Evolutionary conservation across 2,113 vertebrate species (phyloP), one percentile per base, ranked within the genome.

Genomic region (Chaetorhynchus papuensis): DNA sequence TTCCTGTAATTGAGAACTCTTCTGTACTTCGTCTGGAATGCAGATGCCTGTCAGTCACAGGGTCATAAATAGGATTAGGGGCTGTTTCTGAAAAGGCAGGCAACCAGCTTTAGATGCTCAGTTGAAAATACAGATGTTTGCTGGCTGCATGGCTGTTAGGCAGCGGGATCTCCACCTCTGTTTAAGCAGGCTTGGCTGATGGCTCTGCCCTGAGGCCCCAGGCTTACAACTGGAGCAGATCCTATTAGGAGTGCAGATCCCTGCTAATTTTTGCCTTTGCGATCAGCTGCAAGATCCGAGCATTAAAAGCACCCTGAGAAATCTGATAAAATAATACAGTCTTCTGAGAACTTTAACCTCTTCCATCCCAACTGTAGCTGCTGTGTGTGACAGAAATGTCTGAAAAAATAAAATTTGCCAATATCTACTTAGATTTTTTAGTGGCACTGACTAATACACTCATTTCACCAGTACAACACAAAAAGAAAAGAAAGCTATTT

Each of bases 1-100:
- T 97, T 97, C 96, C 97, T 97, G 97, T 96, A 97, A 97, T 89
- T 95, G 96, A 97, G 94, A 97, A 91, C 91, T 95, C 94, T 93
- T 90, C 85, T 80, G 91, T 95, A 75, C 83, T 96, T 86, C 0
- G n/a, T 85, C 94, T 97, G 96, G 95, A 97, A 97, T 95, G 96
- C 94, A 97, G 87, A 95, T 97, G 95, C 85, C 88, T 97, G 96
- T 96, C 97, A 97, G 91, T 97, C 96, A 96, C 4, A 1, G 50
- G 90, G 90, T 96, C 91, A 88, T 95, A 97, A 97, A 97, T 93
- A 93, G 94, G 95, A 97, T 97, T 97, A 97, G 72, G 45, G 44
- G 21, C 44, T 75, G 49, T 94, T 95, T 95, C 82, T 91, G 91
- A 91, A 94, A 94, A 92, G 65, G 37, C 82, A 89, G 75, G 53